Evolutionary conservation across 2,113 vertebrate genomes (phyloP).

Genomic region (Cynocephalus volans): DNA sequence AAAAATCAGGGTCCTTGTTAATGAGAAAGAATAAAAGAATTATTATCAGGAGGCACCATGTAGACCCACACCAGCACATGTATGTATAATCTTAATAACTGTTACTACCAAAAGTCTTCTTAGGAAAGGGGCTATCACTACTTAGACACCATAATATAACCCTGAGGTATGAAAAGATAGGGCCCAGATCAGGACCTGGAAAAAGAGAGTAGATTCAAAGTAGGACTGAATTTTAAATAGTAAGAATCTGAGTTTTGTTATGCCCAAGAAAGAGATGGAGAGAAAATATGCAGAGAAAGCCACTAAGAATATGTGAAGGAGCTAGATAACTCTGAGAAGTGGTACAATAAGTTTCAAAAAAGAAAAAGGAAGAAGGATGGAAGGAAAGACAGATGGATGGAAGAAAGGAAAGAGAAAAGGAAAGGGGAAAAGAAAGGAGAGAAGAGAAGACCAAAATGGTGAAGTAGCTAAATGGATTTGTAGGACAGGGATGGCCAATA

Average conservation of each 20-base stretch:
- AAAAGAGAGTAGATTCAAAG: background rate
- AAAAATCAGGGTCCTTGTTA: background rate
- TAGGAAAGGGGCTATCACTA: background rate
- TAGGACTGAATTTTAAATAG: background rate
- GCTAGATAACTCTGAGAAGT: background rate
- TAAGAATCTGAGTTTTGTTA: background rate
- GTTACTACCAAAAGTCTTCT: constrained; percentile 2
- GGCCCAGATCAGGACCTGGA: background rate
- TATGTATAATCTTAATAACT: background rate
- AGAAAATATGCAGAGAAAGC: background rate
- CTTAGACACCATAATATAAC: background rate
- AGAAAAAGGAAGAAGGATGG: background rate
- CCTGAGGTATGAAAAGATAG: background rate
- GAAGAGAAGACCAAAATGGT: background rate
- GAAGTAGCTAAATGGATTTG: background rate
- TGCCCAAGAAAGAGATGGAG: background rate
- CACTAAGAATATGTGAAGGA: background rate
- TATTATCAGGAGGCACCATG: background rate
- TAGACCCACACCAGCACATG: background rate
- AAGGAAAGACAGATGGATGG: background rate
- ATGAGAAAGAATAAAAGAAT: background rate
- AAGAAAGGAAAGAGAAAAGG: background rate
- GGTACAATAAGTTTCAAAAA: background rate
- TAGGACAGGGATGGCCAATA: background rate
- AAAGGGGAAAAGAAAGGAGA: too few species aligned